A percentile compares a stretch with the other conserved stretches of the same genome.
phyloP scores from a whole-genome alignment of 2,797 vertebrate species.

The Danio jaintianensis region DNA sequence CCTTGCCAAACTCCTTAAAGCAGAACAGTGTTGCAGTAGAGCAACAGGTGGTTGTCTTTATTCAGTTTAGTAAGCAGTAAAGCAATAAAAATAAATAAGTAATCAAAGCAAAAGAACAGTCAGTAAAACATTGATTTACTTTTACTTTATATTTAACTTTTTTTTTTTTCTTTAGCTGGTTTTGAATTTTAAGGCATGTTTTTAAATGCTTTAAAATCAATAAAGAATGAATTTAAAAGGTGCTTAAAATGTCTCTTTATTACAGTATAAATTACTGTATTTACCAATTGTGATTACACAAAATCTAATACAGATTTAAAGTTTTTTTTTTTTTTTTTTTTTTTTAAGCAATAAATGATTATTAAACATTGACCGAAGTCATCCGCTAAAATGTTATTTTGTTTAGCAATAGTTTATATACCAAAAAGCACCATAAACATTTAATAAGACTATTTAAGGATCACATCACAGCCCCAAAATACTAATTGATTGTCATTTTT shows the following conservation, averaged over 20 bases:
- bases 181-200: conserved; percentile 92
- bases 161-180: conserved; percentile 72
- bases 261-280: background rate
- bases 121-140: conserved; percentile 81
- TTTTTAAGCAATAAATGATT: too few relatives aligned
- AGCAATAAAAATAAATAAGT: conserved; percentile 77
- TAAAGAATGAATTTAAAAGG: conserved; percentile 87
- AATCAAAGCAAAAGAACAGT: conserved; percentile 67
- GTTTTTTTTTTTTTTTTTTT: too few relatives aligned
- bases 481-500: too few relatives aligned
- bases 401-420: too few relatives aligned
- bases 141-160: conserved; percentile 64
- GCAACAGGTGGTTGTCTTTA: conserved; percentile 72
- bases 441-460: too few relatives aligned
- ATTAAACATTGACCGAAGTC: too few relatives aligned
- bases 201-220: conserved; percentile 91
- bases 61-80: conserved; percentile 78
- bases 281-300: background rate
- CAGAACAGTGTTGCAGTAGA: conserved; percentile 73
- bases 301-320: too few relatives aligned
- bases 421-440: too few relatives aligned
- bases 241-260: conserved; percentile 21
- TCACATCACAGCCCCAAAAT: too few relatives aligned
- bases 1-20: conserved; percentile 60
- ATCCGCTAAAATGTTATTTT: too few relatives aligned